Evolutionary conservation across 92 coral and sea anemone species (phyloP).

Genomic region (Plumapathes pennacea): DNA sequence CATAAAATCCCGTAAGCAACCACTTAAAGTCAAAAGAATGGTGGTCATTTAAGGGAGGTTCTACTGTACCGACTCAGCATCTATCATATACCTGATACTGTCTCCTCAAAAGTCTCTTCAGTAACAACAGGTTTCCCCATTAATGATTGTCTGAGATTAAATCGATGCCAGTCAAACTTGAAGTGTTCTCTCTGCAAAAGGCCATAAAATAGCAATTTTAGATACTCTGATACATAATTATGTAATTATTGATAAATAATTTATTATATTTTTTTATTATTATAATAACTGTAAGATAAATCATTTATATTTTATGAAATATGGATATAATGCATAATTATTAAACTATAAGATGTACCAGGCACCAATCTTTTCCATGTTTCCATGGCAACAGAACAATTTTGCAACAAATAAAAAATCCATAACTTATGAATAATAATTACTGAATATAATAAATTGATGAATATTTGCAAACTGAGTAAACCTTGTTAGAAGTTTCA

Average conservation of each 20-base stretch:
- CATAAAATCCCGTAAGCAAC: background rate
- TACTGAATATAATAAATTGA: no score
- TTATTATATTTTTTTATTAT: no score
- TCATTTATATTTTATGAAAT: no score
- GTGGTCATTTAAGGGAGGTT: no score
- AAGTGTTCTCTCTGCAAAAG: slow-evolving; percentile 86
- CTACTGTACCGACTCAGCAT: no score
- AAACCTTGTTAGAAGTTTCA: no score
- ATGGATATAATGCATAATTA: no score
- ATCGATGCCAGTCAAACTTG: slow-evolving; percentile 95
- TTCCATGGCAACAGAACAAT: background rate
- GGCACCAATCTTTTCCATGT: no score
- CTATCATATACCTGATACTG: slow-evolving; percentile 81
- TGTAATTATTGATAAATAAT: background rate
- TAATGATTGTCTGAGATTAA: slow-evolving; percentile 79
- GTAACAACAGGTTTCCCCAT: slow-evolving; percentile 59
- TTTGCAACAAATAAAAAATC: background rate
- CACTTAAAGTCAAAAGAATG: no score
- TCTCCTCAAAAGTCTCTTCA: slow-evolving; percentile 90
- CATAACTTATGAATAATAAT: background rate
- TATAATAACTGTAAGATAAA: no score
- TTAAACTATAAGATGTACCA: no score
- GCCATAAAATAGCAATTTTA: background rate
- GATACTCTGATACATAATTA: background rate
- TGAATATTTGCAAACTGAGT: no score